These are phyloP conservation scores for Rhipidura dahli DNA, from an alignment of 2,113 vertebrate genomes.

Conservation along the genomic window DNA sequence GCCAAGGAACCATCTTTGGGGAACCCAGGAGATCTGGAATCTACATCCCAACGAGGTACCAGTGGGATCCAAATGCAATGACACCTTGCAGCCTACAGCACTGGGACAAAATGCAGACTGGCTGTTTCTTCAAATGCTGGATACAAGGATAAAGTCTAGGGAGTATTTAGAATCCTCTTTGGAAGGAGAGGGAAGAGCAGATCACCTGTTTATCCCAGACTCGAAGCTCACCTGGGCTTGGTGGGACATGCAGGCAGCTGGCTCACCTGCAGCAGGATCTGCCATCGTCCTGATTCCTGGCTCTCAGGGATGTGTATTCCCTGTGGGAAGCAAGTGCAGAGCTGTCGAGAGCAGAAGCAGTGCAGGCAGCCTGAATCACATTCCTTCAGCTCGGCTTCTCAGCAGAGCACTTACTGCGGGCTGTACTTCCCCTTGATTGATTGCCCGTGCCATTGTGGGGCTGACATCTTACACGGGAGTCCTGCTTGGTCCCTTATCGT, in stretches of 20 bases:
- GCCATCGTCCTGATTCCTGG: background rate
- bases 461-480: background rate
- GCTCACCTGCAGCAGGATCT: background rate
- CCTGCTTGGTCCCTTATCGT: background rate
- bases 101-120: background rate
- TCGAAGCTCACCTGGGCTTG: background rate
- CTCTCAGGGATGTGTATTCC: background rate
- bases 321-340: background rate
- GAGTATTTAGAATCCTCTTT: background rate
- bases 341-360: background rate
- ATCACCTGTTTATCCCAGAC: background rate
- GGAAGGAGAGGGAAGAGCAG: background rate
- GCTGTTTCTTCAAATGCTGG: background rate
- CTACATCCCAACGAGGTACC: background rate
- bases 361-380: background rate
- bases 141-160: background rate
- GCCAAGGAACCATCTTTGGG: background rate
- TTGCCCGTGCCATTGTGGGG: background rate
- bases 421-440: slow-evolving; percentile 3
- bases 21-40: background rate
- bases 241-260: background rate
- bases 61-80: background rate
- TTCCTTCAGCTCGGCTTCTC: background rate
- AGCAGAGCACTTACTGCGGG: background rate
- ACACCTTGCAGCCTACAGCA: background rate